These are phyloP conservation scores for Drosophila pseudotakahashii DNA, from an alignment of 2,888 invertebrate species.

Conservation along the genomic window DNA sequence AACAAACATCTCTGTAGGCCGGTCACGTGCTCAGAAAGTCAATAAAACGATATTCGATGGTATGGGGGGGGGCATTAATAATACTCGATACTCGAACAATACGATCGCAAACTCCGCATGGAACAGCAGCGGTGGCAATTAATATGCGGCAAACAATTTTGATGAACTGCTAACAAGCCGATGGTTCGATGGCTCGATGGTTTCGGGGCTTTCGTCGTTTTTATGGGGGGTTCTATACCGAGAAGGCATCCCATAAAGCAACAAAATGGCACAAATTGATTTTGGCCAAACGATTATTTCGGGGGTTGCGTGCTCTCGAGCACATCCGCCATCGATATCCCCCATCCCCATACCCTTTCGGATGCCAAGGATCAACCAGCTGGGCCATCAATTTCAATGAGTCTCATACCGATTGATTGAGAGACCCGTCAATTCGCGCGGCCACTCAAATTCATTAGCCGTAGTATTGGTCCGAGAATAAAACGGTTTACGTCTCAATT, in stretches of 20 bases:
- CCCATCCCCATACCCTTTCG: neutral
- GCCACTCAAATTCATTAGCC: constrained; percentile 50
- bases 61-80: constrained; percentile 55
- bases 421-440: constrained; percentile 51
- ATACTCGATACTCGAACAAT: constrained; percentile 48
- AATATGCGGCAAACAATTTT: constrained; percentile 72
- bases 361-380: constrained; percentile 33
- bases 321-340: constrained; percentile 40
- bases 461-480: constrained; percentile 28
- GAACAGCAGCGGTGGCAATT: constrained; percentile 59
- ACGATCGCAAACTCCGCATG: constrained; percentile 48
- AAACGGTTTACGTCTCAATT: constrained; percentile 48
- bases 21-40: constrained; percentile 69
- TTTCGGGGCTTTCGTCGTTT: neutral
- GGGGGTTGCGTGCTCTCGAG: constrained; percentile 45
- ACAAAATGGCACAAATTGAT: constrained; percentile 67
- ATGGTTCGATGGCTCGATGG: constrained; percentile 4
- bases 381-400: constrained; percentile 59
- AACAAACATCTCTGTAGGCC: constrained; percentile 49
- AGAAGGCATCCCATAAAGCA: constrained; percentile 52
- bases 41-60: constrained; percentile 64
- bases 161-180: constrained; percentile 65
- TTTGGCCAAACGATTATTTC: constrained; percentile 64
- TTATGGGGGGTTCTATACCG: constrained; percentile 11
- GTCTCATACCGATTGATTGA: constrained; percentile 56